Percentiles rank a stretch among this genome's conserved stretches.
Evolutionary conservation across 1,140 invertebrate species (phyloP).

Genomic region (Globodera ellingtonae): DNA sequence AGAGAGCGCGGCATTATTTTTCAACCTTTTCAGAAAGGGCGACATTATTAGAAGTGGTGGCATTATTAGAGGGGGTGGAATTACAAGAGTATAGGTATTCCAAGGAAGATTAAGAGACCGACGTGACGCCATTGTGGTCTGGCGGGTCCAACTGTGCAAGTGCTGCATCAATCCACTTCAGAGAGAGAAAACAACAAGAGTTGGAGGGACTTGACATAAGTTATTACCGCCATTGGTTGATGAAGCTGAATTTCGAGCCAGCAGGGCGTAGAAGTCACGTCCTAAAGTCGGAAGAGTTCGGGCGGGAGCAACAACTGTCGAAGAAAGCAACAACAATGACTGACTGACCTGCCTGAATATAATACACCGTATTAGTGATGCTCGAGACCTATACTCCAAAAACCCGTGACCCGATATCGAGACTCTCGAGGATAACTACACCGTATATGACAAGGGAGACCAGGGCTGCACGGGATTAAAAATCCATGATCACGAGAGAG

Average conservation of each 20-base stretch:
- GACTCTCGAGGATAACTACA: too few species aligned
- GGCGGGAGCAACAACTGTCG: neutral
- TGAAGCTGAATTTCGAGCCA: conserved; percentile 99
- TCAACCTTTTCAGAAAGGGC: too few species aligned
- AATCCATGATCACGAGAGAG: too few species aligned
- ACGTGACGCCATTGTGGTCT: conserved; percentile 50
- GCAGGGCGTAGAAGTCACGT: conserved; percentile 95
- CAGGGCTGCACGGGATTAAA: too few species aligned
- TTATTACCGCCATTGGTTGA: conserved; percentile 79
- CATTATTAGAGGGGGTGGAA: too few species aligned
- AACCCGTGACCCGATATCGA: too few species aligned
- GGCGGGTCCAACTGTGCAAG: conserved; percentile 49
- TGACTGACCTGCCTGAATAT: conserved; percentile 6
- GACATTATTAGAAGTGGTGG: too few species aligned
- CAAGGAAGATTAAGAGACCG: conserved; percentile 42
- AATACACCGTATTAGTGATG: too few species aligned
- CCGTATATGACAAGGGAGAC: too few species aligned
- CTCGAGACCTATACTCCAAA: too few species aligned
- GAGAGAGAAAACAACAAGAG: conserved; percentile 4
- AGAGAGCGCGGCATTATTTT: too few species aligned
- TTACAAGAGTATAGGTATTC: too few species aligned
- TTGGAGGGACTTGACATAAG: neutral
- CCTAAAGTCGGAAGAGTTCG: conserved; percentile 65
- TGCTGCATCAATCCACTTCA: conserved; percentile 52
- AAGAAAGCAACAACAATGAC: neutral